Conservation (phyloP, 2,797 vertebrate genomes). For the Clarias fuscus region DNA sequence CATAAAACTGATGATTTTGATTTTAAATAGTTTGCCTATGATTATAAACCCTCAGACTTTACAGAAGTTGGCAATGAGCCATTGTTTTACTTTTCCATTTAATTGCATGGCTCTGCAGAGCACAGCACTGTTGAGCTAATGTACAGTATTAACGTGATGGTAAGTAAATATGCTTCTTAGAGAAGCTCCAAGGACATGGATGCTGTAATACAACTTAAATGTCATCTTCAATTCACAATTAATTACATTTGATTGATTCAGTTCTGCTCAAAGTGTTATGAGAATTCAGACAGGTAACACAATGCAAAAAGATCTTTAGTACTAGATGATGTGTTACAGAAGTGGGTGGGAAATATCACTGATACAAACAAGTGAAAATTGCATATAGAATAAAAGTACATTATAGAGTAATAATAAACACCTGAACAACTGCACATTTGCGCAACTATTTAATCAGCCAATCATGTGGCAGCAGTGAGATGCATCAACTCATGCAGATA, state of each 20-base stretch:
- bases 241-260: constrained; percentile 31
- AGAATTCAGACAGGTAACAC: constrained; percentile 62
- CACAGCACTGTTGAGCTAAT: background rate
- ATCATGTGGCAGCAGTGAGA: background rate
- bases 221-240: constrained; percentile 30
- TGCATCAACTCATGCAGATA: background rate
- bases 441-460: background rate
- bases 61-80: background rate
- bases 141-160: background rate
- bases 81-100: background rate
- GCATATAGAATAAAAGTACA: background rate
- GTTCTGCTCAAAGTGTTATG: constrained; percentile 66
- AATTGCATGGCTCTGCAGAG: background rate
- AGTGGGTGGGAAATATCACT: background rate
- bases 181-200: background rate
- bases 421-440: background rate
- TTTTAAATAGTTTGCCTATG: background rate
- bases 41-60: background rate
- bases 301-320: background rate
- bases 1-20: background rate
- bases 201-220: constrained; percentile 14
- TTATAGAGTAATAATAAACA: background rate
- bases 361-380: background rate
- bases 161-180: background rate
- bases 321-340: background rate